A percentile compares a stretch with the other conserved stretches of the same genome.
Evolutionary conservation across 2,113 vertebrate genomes (phyloP).

Genomic region (Clarias gariepinus): DNA sequence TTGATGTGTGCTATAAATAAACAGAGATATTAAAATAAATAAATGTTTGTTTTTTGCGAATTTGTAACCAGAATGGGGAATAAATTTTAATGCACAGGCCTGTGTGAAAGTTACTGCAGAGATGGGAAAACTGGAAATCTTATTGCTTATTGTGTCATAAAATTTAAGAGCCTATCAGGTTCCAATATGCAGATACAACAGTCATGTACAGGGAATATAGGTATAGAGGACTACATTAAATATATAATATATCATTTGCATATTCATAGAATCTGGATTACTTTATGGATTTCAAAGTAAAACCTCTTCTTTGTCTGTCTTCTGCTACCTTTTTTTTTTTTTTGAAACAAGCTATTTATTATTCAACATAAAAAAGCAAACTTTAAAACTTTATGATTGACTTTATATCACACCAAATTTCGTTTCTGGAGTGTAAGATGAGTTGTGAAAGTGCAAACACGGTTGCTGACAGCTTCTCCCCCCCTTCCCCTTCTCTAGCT

Average conservation of each 20-base stretch:
- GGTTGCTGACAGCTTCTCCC: neutral
- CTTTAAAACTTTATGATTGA: neutral
- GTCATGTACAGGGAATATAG: neutral
- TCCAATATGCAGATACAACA: neutral
- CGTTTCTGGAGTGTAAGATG: conserved; percentile 17
- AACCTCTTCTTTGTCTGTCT: neutral
- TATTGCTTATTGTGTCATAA: neutral
- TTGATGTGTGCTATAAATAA: neutral
- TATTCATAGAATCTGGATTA: neutral
- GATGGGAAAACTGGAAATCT: neutral
- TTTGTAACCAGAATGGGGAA: neutral
- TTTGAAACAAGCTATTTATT: neutral
- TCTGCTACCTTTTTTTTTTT: neutral
- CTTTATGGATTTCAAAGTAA: neutral
- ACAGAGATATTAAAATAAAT: neutral
- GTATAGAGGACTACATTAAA: neutral
- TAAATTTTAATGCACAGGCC: neutral
- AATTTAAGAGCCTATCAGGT: neutral
- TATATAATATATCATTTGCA: neutral
- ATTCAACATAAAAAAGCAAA: neutral
- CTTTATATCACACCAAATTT: conserved; percentile 5
- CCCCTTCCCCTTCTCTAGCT: neutral
- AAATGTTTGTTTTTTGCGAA: neutral
- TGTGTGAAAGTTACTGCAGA: neutral
- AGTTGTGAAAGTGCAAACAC: neutral